Conservation (phyloP, 2,888 invertebrate species). For the Eulithis prunata region DNA sequence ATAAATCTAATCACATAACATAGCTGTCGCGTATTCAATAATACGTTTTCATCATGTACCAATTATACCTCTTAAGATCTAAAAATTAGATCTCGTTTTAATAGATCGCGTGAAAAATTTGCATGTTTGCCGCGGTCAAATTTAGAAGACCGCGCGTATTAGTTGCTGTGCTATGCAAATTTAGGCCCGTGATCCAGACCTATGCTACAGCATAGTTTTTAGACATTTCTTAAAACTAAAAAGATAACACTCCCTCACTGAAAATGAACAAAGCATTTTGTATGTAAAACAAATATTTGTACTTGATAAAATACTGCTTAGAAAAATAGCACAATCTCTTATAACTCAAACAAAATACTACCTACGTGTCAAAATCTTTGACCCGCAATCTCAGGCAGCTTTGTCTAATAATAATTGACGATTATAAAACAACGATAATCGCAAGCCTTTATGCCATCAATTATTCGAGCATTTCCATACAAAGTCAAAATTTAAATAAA, state of each 20-base stretch:
- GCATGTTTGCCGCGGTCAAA: not conserved
- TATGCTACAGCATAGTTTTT: too few relatives aligned
- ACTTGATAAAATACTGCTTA: conserved; percentile 51
- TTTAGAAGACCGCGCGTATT: not conserved
- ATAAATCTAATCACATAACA: too few relatives aligned
- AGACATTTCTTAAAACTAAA: too few relatives aligned
- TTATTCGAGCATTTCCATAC: conserved; percentile 2
- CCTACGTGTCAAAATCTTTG: not conserved
- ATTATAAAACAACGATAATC: conserved; percentile 1
- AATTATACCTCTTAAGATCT: too few relatives aligned
- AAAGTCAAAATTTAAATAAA: not conserved
- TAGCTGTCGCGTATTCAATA: too few relatives aligned
- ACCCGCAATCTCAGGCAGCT: not conserved
- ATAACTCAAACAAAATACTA: conserved; percentile 10
- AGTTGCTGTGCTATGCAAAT: not conserved
- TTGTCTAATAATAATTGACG: conserved; percentile 11
- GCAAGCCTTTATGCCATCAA: not conserved
- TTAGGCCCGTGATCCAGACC: too few relatives aligned
- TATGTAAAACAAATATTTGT: conserved; percentile 45
- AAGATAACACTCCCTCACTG: not conserved
- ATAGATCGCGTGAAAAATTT: not conserved
- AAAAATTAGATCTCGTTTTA: not conserved
- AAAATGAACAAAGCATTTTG: conserved; percentile 36
- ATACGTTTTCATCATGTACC: too few relatives aligned
- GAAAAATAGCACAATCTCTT: conserved; percentile 20